Percentiles rank a stretch among this genome's conserved stretches.
Conservation (phyloP, 2,113 vertebrate genomes). For the Phoenicopterus ruber region DNA sequence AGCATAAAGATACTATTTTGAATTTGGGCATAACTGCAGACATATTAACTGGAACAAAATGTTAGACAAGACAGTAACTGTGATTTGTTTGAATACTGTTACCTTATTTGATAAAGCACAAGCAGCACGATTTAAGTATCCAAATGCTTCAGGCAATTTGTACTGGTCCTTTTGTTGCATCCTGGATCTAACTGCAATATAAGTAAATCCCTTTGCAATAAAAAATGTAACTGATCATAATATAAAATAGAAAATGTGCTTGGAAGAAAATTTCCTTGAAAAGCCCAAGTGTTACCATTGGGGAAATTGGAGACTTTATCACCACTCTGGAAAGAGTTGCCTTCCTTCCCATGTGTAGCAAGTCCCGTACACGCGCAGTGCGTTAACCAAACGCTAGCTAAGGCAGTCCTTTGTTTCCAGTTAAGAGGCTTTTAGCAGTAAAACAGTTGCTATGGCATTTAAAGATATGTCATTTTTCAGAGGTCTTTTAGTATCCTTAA, state of each 20-base stretch:
- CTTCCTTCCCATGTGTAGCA: neutral
- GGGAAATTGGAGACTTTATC: neutral
- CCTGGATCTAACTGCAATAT: neutral
- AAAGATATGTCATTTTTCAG: neutral
- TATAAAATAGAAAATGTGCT: neutral
- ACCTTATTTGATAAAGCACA: neutral
- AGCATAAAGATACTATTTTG: neutral
- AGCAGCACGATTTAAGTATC: neutral
- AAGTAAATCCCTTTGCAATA: conserved; percentile 25
- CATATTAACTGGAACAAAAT: neutral
- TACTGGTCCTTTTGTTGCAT: neutral
- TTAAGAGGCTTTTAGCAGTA: neutral
- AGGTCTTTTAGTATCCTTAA: neutral
- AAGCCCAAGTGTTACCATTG: neutral
- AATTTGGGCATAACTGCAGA: neutral
- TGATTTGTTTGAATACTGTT: neutral
- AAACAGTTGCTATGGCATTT: neutral
- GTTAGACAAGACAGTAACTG: neutral
- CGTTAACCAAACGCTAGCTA: neutral
- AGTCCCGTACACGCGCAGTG: neutral
- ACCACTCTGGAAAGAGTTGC: neutral
- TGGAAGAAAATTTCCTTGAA: conserved; percentile 5
- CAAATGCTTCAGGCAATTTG: neutral
- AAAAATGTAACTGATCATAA: neutral
- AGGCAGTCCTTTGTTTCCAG: neutral